Conservation (phyloP, 2,797 vertebrate genomes). For the Phalanger gymnotis region DNA sequence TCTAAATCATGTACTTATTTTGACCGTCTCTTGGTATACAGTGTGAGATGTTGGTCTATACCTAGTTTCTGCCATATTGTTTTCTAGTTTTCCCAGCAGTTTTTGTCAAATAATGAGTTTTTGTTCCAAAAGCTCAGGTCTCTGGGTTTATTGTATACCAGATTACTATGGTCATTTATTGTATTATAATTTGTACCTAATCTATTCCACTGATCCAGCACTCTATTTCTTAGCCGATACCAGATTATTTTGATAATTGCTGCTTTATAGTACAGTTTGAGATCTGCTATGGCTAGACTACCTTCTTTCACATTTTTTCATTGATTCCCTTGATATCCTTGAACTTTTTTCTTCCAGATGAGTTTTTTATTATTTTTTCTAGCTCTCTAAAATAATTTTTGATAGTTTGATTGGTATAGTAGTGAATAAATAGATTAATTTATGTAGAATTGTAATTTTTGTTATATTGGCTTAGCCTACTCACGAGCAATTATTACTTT, state of each 20-base stretch:
- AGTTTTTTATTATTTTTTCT: too few species aligned
- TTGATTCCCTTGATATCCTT: background rate
- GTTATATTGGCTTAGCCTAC: too few species aligned
- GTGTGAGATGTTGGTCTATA: background rate
- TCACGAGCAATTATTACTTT: too few species aligned
- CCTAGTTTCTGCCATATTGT: background rate
- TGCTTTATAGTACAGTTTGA: background rate
- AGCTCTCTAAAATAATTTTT: too few species aligned
- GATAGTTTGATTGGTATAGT: too few species aligned
- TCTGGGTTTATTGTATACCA: background rate
- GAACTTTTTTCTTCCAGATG: too few species aligned
- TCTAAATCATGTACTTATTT: background rate
- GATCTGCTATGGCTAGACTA: background rate
- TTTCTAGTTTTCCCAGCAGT: background rate
- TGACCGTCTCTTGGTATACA: background rate
- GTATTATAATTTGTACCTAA: background rate
- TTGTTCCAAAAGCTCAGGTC: background rate
- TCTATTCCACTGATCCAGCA: background rate
- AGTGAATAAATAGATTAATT: too few species aligned
- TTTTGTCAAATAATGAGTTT: background rate
- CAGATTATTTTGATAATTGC: background rate
- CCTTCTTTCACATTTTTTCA: background rate
- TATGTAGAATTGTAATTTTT: too few species aligned
- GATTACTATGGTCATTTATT: background rate
- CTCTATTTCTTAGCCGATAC: background rate